These are phyloP conservation scores for Merluccius polli DNA, from an alignment of 2,797 vertebrate species.

Conservation along the genomic window DNA sequence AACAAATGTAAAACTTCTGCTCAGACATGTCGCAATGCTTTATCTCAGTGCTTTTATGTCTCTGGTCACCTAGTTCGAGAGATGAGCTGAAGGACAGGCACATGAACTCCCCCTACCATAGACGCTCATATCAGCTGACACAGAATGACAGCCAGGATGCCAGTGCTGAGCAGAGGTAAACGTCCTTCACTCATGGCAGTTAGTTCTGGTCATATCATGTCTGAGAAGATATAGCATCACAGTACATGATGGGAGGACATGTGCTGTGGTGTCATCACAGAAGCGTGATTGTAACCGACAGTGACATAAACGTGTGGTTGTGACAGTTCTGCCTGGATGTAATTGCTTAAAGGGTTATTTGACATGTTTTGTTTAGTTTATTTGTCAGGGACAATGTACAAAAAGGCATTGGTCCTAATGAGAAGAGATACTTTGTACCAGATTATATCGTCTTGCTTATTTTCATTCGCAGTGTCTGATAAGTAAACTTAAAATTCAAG, in stretches of 20 bases:
- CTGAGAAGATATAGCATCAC: not conserved
- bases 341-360: not conserved
- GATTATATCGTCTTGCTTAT: not conserved
- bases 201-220: not conserved
- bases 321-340: not conserved
- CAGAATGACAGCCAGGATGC: slow-evolving; percentile 91
- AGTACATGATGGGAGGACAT: not conserved
- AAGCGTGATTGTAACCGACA: not conserved
- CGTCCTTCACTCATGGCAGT: not conserved
- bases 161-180: slow-evolving; percentile 89
- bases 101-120: slow-evolving; percentile 84
- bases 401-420: not conserved
- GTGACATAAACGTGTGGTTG: not conserved
- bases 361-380: not conserved
- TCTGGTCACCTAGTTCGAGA: slow-evolving; percentile 72
- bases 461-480: not conserved
- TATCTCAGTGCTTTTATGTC: not conserved
- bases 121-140: slow-evolving; percentile 83
- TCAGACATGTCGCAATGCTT: not conserved
- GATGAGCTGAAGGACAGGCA: slow-evolving; percentile 89
- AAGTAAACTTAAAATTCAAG: not conserved
- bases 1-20: not conserved
- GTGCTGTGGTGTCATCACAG: not conserved
- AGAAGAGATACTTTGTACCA: not conserved
- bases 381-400: not conserved